Base-by-base conservation (phyloP, 1,140 invertebrate genomes). In the Hylaeus volcanicus region DNA sequence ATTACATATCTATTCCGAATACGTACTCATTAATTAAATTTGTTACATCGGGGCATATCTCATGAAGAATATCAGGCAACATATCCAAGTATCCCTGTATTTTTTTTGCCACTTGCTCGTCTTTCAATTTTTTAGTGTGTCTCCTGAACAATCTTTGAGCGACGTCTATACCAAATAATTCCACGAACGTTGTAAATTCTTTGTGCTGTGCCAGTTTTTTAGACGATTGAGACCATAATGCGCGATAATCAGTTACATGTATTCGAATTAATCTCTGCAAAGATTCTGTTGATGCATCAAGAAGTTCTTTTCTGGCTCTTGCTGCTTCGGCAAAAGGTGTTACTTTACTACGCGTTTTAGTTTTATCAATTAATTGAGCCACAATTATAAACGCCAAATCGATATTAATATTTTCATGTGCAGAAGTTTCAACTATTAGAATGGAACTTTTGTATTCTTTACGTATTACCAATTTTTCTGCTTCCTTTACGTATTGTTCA, bases 371-470 rank as follows among this genome's bases (percentile, higher is more conserved):
- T 92, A 99, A 95, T 93, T 99, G 98, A 41, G 98, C 98, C 51
- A 99, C 92, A 65, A 98, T 94, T 89, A 99, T 95, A 93, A 99
- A 99, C 9, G 98, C 97, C 81, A 97, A 93, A 90, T 99, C 98
- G 26, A 99, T 97, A 93, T 99, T 99, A 66, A 99, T 98, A 92
- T 99, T 99, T 90, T 99, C 97, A 89, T 99, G 98, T 9, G 98
- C 96, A 14, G 98, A 99, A 0, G 98, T 98, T 94, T 99, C 98
- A 55, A 99, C 96, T 63, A 99, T 94, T 1, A 97, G 96, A 86
- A 99, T 97, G 82, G 95, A 94, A 78, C 96, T 96, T 91, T 98
- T 98, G 90, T 98, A 98, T 92, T 99, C 98, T 92, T 98, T 99
- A 45, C 98, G 94, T 89, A 96, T 96, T 1, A 98, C 95, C 63